These are phyloP conservation scores for Bibio marci DNA, from an alignment of 2,888 invertebrate species.

Conservation along the genomic window DNA sequence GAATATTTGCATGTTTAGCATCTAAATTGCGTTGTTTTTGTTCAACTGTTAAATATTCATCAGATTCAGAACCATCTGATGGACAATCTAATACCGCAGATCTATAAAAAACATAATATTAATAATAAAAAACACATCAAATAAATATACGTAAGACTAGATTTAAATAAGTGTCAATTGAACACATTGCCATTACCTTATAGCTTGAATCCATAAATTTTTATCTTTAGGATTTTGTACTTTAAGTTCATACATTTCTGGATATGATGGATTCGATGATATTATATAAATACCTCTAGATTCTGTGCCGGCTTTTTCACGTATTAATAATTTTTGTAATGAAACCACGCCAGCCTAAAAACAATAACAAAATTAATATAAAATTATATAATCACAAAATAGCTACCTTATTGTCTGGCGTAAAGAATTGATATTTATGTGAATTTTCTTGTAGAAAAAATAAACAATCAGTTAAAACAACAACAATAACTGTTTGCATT, in stretches of 20 bases:
- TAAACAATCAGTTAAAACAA: conserved; percentile 79
- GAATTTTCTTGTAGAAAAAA: conserved; percentile 86
- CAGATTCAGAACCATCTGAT: conserved; percentile 57
- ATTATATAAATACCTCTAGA: conserved; percentile 82
- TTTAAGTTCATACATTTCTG: conserved; percentile 92
- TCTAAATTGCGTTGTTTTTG: conserved; percentile 61
- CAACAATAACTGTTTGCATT: conserved; percentile 73
- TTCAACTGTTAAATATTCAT: conserved; percentile 52
- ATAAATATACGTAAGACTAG: background rate
- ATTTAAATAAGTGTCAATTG: background rate
- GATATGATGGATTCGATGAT: conserved; percentile 76
- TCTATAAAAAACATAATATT: conserved; percentile 20
- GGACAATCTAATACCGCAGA: conserved; percentile 73
- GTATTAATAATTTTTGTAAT: conserved; percentile 73
- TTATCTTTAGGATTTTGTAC: conserved; percentile 79
- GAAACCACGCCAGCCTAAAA: conserved; percentile 78
- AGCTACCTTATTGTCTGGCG: conserved; percentile 81
- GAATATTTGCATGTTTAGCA: conserved; percentile 60
- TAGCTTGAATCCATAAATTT: conserved; percentile 74
- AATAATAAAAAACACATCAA: background rate
- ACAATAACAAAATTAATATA: background rate
- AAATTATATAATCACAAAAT: conserved; percentile 8
- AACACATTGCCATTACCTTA: conserved; percentile 35
- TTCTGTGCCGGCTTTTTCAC: conserved; percentile 87
- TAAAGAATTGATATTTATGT: conserved; percentile 83